Base-by-base conservation (phyloP, 2,113 vertebrate genomes). In the Mormyrus lacerda region DNA sequence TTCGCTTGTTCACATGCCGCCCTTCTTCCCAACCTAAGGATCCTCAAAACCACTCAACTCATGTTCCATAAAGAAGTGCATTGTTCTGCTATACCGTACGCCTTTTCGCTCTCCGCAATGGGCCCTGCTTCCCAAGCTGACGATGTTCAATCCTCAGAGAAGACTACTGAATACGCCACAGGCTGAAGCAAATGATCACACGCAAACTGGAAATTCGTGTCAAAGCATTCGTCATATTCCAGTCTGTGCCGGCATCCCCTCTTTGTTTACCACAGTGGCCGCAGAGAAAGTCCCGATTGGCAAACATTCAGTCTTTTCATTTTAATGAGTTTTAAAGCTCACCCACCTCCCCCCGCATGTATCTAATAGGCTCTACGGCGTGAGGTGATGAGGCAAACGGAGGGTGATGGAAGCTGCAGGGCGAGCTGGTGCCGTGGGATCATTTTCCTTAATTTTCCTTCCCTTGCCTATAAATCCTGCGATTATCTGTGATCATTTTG, bases 381-480 rank as follows among this genome's bases (percentile, higher is more conserved):
- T 79, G 69, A 35, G 13, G 35, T 39, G 35, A 19, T 19, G 35
- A 39, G 5, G 19, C 35, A 42, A 17, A 19, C 42, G n/a, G 35
- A 45, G 35, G 21, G 5, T 47, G 24, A 45, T 84, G 35, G 73
- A 79, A 79, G 35, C 31, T 39, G 7, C 45, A 31, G 4, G 83
- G 6, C 3, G 19, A 5, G 31, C 35, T 79, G 83, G 9, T 31
- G 65, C 17, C 17, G 27, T 53, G 47, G 88, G 15, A 17, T 44
- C 24, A 13, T 48, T 55, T 51, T 27, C 86, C 86, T 65, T 65
- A 10, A 50, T 79, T 88, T 88, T 73, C 48, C 15, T 83, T 89
- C 65, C 35, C 50, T 27, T 55, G 88, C 69, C 73, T 53, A 55
- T 82, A 79, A 89, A 79, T 88, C 69, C 88, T 79, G 88, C 21